A percentile compares a stretch with the other conserved stretches of the same genome.
Evolutionary conservation across 1,140 invertebrate species (phyloP).

Genomic region (Colletes gigas): DNA sequence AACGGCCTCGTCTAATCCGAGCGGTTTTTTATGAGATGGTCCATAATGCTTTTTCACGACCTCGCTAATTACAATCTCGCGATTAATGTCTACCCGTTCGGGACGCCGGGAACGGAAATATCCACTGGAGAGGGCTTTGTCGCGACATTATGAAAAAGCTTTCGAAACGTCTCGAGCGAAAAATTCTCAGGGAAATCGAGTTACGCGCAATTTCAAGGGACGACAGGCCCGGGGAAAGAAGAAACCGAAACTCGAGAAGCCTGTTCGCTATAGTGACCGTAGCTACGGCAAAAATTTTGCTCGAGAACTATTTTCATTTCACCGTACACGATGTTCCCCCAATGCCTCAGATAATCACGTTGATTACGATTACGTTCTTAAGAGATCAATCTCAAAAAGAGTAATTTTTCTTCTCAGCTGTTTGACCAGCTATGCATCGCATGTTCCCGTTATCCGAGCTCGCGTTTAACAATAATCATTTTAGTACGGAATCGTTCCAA

Average conservation of each 20-base stretch:
- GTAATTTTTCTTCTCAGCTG: too few relatives aligned
- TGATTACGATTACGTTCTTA: too few relatives aligned
- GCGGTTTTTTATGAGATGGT: conserved; percentile 6
- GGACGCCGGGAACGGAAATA: not conserved
- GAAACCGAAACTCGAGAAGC: not conserved
- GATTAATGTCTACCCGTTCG: conserved; percentile 1
- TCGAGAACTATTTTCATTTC: too few relatives aligned
- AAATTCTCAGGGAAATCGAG: conserved; percentile 36
- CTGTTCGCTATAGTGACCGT: conserved; percentile 7
- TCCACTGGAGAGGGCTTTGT: conserved; percentile 6
- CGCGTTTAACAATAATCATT: too few relatives aligned
- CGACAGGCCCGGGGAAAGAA: not conserved
- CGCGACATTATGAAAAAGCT: conserved; percentile 14
- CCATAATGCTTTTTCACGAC: conserved; percentile 4
- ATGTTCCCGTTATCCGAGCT: too few relatives aligned
- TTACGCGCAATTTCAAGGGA: conserved; percentile 33
- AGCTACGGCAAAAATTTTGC: too few relatives aligned
- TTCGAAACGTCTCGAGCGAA: conserved; percentile 5
- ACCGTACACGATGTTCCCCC: too few relatives aligned
- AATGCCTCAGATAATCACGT: too few relatives aligned
- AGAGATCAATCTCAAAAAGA: too few relatives aligned
- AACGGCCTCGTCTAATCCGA: not conserved
- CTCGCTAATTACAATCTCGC: conserved; percentile 40
- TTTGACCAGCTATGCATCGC: too few relatives aligned
- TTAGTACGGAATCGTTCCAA: too few relatives aligned